phyloP scores from a whole-genome alignment of 2,113 vertebrate species.

The Morone chrysops region DNA sequence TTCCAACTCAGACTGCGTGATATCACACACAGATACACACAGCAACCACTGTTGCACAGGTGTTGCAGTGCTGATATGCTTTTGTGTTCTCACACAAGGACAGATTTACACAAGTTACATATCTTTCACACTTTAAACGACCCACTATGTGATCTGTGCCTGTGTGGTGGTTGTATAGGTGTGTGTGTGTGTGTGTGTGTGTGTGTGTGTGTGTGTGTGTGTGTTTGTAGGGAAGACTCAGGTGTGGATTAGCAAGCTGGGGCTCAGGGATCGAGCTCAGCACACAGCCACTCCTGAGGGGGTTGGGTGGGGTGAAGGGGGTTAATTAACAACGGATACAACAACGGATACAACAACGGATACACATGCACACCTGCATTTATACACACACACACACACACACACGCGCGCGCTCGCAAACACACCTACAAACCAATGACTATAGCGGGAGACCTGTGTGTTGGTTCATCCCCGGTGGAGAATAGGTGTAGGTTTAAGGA shows the following conservation, averaged over 20 bases:
- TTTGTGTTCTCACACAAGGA: conserved; percentile 63
- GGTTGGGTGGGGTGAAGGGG: conserved; percentile 66
- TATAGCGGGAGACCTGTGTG: conserved; percentile 36
- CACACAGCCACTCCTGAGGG: conserved; percentile 63
- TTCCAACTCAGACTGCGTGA: conserved; percentile 58
- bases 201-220: conserved; percentile 23
- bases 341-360: conserved; percentile 69
- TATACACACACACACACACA: conserved; percentile 22
- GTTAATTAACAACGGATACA: conserved; percentile 81
- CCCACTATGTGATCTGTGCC: conserved; percentile 43
- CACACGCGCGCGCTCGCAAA: conserved; percentile 39
- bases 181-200: conserved; percentile 11
- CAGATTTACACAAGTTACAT: conserved; percentile 59
- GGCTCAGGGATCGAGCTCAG: conserved; percentile 71
- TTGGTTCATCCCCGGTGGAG: conserved; percentile 41
- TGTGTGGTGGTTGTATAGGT: conserved; percentile 1
- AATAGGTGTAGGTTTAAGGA: conserved; percentile 40
- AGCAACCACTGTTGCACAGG: conserved; percentile 63
- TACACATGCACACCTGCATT: conserved; percentile 37
- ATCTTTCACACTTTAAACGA: conserved; percentile 63
- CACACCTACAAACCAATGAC: conserved; percentile 16
- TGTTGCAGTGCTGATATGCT: conserved; percentile 73
- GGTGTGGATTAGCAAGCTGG: conserved; percentile 79
- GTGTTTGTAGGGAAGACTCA: conserved; percentile 54
- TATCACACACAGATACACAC: conserved; percentile 57